Conservation (phyloP, 2,888 invertebrate genomes). For the Pseudococcus jackbeardsleyi region DNA sequence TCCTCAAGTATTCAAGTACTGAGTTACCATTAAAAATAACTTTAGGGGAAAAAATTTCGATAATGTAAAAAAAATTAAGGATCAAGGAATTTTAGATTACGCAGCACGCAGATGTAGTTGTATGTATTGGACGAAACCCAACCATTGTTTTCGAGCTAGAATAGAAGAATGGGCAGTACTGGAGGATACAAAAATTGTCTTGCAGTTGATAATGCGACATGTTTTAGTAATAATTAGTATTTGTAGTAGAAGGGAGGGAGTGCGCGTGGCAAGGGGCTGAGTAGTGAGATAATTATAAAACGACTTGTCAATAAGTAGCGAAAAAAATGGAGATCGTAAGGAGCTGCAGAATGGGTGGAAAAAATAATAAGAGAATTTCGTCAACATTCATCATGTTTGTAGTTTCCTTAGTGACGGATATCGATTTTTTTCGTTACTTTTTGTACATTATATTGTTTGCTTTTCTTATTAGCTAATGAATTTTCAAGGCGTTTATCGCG, state of each 20-base stretch:
- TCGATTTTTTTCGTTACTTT: conserved; percentile 25
- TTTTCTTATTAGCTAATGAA: conserved; percentile 54
- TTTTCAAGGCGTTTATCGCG: conserved; percentile 34
- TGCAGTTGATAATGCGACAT: not conserved
- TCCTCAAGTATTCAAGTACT: not conserved
- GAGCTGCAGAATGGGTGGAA: not conserved
- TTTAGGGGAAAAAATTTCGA: not conserved
- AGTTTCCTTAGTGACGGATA: conserved; percentile 47
- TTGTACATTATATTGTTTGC: conserved; percentile 45
- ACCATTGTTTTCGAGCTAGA: not conserved
- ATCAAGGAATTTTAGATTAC: not conserved
- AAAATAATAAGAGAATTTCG: conserved; percentile 15
- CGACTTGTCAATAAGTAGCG: not conserved
- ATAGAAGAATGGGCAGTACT: not conserved
- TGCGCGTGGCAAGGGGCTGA: not conserved
- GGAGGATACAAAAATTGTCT: not conserved
- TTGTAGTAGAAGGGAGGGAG: not conserved
- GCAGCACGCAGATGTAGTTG: not conserved
- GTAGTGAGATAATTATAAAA: conserved; percentile 43
- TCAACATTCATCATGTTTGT: conserved; percentile 47
- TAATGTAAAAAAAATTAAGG: not conserved
- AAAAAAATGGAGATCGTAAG: not conserved
- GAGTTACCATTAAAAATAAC: conserved; percentile 35
- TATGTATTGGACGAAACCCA: not conserved
- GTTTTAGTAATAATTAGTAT: conserved; percentile 1